Base-by-base conservation (phyloP, 1,140 invertebrate genomes). In the Plectrocnemia conspersa region DNA sequence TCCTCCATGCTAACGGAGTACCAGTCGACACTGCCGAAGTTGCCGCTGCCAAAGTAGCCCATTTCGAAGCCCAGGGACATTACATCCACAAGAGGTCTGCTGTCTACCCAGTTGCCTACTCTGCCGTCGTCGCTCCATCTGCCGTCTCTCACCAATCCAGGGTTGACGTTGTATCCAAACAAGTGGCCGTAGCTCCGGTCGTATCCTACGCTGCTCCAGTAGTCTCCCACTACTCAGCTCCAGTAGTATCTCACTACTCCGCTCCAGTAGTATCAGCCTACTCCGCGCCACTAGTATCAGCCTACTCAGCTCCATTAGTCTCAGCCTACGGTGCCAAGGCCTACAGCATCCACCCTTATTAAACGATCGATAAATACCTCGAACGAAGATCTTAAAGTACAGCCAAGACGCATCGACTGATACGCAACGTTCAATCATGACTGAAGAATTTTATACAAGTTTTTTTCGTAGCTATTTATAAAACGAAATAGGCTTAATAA, bases 41-140 rank as follows among this genome's bases (percentile, higher is more conserved):
- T 15, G 66, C 73, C 41, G 72, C 73, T 38, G 75, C 76, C 46
- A 72, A 73, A 55, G 69, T 71, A 44, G 69, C 73, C 25, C 71
- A 73, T 56, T 63, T 62, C 35, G 64, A 69, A 63, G 67, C 69
- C 13, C 68, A 70, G 41, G 33, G 13, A 23, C 70, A 72, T 3
- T 25, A 71, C 27, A 65, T 65, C 22, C 73, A 66, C 56, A 63
- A 54, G 53, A 35, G 50, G 13, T 44, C 50, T 15, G 27, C 66
- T 23, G 66, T 70, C 36, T 59, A 67, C n/a, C 70, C 73, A 1
- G 19, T 73, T 19, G 69, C 67, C 33, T 40, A 24, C 33, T 50
- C 55, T 59, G 36, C 52, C 56, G 45, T 23, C 19, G 16, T 52
- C 33, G 36, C 53, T 6, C 58, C 59, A 25, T 22, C 62, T 23